Conservation (phyloP, 2,888 invertebrate genomes). For the Anoplius nigerrimus region DNA sequence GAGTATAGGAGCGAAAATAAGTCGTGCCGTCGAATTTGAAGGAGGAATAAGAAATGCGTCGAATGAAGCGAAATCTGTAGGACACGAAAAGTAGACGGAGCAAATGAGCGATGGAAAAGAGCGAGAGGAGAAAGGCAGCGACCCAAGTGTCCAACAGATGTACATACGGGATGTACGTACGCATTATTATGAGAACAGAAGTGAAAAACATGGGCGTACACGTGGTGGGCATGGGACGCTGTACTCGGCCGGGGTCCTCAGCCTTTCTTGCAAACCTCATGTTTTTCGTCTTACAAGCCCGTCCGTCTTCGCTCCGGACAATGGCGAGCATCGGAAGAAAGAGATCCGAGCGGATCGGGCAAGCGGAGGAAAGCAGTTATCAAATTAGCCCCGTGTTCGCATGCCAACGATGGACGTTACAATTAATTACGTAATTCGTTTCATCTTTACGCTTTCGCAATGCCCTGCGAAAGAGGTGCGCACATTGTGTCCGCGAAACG, state of each 20-base stretch:
- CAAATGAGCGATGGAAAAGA: not conserved
- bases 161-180: constrained; percentile 42
- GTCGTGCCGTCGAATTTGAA: too few species aligned
- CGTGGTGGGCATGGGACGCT: constrained; percentile 38
- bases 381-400: too few species aligned
- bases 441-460: too few species aligned
- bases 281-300: constrained; percentile 31
- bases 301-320: constrained; percentile 31
- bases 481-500: too few species aligned
- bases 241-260: constrained; percentile 19
- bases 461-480: too few species aligned
- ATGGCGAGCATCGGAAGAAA: too few species aligned
- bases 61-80: not conserved
- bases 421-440: too few species aligned
- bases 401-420: too few species aligned
- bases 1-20: too few species aligned
- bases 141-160: constrained; percentile 64
- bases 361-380: too few species aligned
- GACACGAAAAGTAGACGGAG: not conserved
- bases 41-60: not conserved
- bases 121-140: not conserved
- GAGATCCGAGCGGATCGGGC: too few species aligned
- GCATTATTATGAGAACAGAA: constrained; percentile 56
- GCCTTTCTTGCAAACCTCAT: constrained; percentile 30
- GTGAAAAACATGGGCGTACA: constrained; percentile 43